These are phyloP conservation scores for Oxyteleia sp. DNA, from an alignment of 2,888 invertebrate species.

Conservation along the genomic window DNA sequence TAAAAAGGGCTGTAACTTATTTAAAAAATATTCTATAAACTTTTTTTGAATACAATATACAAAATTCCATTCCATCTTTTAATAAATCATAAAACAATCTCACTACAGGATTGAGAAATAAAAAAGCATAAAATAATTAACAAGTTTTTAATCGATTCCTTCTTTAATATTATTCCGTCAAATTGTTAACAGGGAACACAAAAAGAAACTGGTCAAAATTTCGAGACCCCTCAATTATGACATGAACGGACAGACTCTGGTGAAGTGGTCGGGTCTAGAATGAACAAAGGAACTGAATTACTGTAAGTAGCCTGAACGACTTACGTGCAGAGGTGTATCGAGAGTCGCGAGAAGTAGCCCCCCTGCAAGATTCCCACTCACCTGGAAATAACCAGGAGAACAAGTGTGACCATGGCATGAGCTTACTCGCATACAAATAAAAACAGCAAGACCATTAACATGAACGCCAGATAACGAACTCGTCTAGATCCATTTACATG, in stretches of 20 bases:
- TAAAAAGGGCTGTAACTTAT: too few species aligned
- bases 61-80: too few species aligned
- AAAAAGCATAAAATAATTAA: too few species aligned
- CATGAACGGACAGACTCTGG: conserved; percentile 19
- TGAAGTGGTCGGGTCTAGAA: conserved; percentile 31
- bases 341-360: conserved; percentile 85
- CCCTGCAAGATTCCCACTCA: conserved; percentile 87
- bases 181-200: too few species aligned
- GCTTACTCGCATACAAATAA: conserved; percentile 73
- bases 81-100: too few species aligned
- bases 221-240: conserved; percentile 34
- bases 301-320: conserved; percentile 81
- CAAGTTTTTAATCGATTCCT: too few species aligned
- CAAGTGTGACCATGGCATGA: conserved; percentile 81
- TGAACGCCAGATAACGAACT: conserved; percentile 28
- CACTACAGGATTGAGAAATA: too few species aligned
- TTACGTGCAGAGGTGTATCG: conserved; percentile 85
- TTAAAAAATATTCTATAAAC: too few species aligned
- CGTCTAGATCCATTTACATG: conserved; percentile 9
- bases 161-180: too few species aligned
- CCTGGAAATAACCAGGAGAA: conserved; percentile 86
- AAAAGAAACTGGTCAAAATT: conserved; percentile 14
- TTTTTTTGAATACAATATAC: too few species aligned
- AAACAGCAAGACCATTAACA: conserved; percentile 66
- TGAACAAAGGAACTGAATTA: conserved; percentile 66